A percentile compares a stretch with the other conserved stretches of the same genome.
These are phyloP conservation scores for Hirundichthys speculiger DNA, from an alignment of 2,113 vertebrate genomes.

Conservation along the genomic window DNA sequence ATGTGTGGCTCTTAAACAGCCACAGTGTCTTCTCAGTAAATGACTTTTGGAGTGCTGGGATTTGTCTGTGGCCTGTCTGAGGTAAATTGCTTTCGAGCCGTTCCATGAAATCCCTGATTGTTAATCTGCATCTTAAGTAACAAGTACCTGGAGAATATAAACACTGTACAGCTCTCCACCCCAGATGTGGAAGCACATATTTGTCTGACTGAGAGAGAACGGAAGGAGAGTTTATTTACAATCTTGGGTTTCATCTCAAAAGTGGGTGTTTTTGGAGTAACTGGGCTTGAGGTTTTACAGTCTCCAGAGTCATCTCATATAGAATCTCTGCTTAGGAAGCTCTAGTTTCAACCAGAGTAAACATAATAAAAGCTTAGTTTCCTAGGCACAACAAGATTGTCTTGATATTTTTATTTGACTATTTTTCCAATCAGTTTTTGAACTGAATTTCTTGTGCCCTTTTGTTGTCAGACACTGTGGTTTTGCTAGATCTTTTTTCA, in stretches of 20 bases:
- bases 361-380: conserved; percentile 56
- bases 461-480: conserved; percentile 38
- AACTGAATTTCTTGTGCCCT: conserved; percentile 14
- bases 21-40: conserved; percentile 44
- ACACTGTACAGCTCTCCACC: conserved; percentile 38
- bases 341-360: conserved; percentile 65
- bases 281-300: too few relatives aligned
- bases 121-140: conserved; percentile 62
- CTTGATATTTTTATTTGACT: conserved; percentile 38
- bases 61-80: conserved; percentile 30
- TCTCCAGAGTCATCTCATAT: conserved; percentile 47
- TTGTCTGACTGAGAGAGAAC: conserved; percentile 50
- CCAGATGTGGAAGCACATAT: conserved; percentile 53
- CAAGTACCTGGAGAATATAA: conserved; percentile 50
- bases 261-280: too few relatives aligned
- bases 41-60: conserved; percentile 38
- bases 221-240: conserved; percentile 56
- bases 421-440: conserved; percentile 29
- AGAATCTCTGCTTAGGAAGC: conserved; percentile 45
- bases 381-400: conserved; percentile 22
- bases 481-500: conserved; percentile 52
- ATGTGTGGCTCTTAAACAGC: conserved; percentile 36
- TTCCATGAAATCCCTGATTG: conserved; percentile 35
- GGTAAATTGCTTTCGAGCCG: conserved; percentile 64
- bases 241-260: conserved; percentile 58